Evolutionary conservation across 2,797 vertebrate genomes (phyloP).

Genomic region (Scyliorhinus canicula): DNA sequence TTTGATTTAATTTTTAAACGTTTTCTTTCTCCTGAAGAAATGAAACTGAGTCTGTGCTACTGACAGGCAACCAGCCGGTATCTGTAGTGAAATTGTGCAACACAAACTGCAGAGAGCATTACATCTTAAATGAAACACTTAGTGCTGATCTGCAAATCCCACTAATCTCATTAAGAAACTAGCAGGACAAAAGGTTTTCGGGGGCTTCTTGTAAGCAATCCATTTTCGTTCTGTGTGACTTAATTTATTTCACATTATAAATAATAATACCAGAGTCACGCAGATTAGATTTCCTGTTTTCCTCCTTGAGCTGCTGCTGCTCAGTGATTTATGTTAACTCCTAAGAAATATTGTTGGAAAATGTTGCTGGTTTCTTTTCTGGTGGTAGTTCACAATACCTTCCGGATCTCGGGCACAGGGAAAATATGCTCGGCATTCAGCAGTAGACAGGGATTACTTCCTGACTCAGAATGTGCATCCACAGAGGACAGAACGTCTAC

Average conservation of each 20-base stretch:
- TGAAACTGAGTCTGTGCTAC: background rate
- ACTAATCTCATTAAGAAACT: constrained; percentile 38
- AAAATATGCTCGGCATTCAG: background rate
- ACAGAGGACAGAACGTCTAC: background rate
- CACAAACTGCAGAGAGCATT: constrained; percentile 8
- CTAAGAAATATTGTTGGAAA: background rate
- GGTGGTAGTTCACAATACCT: background rate
- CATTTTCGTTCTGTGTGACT: constrained; percentile 38
- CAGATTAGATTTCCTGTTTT: constrained; percentile 31
- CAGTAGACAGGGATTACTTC: background rate
- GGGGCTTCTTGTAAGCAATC: constrained; percentile 36
- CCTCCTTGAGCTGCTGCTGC: background rate
- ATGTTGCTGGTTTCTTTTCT: background rate
- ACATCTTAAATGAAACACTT: constrained; percentile 27
- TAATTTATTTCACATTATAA: constrained; percentile 39
- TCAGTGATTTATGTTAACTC: constrained; percentile 25
- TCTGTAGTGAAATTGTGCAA: background rate
- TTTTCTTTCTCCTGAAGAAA: background rate
- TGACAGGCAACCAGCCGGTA: background rate
- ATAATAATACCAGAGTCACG: constrained; percentile 33
- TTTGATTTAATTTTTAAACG: background rate
- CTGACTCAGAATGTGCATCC: background rate
- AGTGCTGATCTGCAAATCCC: constrained; percentile 35
- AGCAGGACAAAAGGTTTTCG: constrained; percentile 38
- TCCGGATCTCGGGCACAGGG: background rate